Percentiles rank a stretch among this genome's conserved stretches.
Conservation (phyloP, 2,797 vertebrate species). For the Acestrorhynchus altus region DNA sequence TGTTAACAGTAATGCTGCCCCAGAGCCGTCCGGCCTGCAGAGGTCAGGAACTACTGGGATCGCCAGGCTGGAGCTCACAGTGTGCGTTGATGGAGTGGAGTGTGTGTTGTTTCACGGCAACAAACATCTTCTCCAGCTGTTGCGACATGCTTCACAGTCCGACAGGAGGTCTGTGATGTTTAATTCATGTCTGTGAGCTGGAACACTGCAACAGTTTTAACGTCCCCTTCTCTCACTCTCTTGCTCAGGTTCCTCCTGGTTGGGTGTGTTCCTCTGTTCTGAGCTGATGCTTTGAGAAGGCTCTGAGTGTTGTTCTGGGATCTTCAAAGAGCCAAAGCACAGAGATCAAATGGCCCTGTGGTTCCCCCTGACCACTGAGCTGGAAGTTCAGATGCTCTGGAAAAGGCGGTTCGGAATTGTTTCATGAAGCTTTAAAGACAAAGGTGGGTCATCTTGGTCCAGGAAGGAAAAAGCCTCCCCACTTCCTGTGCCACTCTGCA, state of each 20-base stretch:
- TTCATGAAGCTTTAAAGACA: background rate
- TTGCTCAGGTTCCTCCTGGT: background rate
- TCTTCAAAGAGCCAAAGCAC: background rate
- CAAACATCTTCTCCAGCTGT: background rate
- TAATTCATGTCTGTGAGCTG: slow-evolving; percentile 71
- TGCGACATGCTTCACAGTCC: background rate
- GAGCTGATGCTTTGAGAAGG: background rate
- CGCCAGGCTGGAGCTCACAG: background rate
- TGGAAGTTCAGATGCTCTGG: background rate
- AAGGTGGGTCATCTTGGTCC: too few species aligned
- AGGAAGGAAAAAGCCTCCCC: too few species aligned
- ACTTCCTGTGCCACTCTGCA: too few species aligned
- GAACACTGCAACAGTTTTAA: slow-evolving; percentile 79
- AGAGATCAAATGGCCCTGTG: background rate
- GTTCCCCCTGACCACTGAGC: background rate
- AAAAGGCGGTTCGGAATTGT: background rate
- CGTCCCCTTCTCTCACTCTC: slow-evolving; percentile 28
- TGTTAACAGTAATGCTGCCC: background rate
- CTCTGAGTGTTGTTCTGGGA: background rate
- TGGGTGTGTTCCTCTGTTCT: too few species aligned
- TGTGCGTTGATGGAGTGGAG: background rate
- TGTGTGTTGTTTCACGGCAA: background rate
- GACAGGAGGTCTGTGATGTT: slow-evolving; percentile 56
- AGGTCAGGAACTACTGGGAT: background rate
- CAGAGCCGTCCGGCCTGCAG: background rate